A percentile compares a stretch with the other conserved stretches of the same genome.
phyloP scores from a whole-genome alignment of 2,797 vertebrate genomes.

The Leptodon cayanensis region DNA sequence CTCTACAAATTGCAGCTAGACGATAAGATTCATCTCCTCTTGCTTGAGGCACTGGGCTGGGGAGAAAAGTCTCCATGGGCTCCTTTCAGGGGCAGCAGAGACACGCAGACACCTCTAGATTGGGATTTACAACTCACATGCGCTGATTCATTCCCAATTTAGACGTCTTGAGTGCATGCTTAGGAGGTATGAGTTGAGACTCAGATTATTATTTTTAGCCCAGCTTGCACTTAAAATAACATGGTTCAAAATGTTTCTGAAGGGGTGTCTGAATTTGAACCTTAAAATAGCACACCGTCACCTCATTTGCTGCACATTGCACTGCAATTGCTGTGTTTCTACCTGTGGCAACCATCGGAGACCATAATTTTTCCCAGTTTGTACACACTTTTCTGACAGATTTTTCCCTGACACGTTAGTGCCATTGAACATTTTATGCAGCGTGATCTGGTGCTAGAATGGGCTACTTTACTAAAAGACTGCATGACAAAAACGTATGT shows the following conservation, averaged over 20 bases:
- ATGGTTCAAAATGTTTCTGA: neutral
- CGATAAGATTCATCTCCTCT: neutral
- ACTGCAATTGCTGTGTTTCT: neutral
- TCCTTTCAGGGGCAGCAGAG: neutral
- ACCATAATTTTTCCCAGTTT: neutral
- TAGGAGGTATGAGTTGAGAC: neutral
- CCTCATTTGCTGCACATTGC: neutral
- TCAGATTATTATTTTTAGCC: neutral
- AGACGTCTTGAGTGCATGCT: neutral
- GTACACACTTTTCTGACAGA: neutral
- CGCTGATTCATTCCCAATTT: neutral
- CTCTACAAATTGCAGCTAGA: constrained; percentile 1
- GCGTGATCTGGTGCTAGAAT: neutral
- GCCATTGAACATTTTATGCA: neutral
- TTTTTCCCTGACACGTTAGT: neutral
- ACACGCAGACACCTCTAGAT: neutral
- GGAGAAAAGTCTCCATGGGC: neutral
- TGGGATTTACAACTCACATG: neutral
- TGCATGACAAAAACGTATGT: neutral
- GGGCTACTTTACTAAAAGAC: neutral
- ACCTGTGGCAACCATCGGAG: neutral
- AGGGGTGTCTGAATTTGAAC: neutral
- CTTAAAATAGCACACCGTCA: neutral
- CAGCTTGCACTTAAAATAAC: neutral
- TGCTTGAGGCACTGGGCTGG: neutral